Evolutionary conservation across 2,888 invertebrate genomes (phyloP).

Genomic region (Pristionchus exspectatus): DNA sequence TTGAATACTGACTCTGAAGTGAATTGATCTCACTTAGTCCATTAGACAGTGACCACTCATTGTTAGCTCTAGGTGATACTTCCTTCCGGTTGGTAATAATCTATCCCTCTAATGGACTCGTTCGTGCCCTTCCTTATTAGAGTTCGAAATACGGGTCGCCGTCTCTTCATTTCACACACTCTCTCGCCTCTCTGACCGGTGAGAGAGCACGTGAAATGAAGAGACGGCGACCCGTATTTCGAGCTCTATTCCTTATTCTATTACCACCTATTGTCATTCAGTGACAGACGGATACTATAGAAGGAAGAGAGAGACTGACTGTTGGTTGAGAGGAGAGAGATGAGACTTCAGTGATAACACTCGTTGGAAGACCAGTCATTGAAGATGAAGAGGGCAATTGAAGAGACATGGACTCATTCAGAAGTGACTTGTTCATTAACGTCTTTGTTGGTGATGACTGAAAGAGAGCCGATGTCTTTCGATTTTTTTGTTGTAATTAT

Average conservation of each 20-base stretch:
- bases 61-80: background rate
- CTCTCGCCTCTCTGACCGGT: too few species aligned
- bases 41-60: background rate
- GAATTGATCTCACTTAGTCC: background rate
- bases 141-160: too few species aligned
- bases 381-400: conserved; percentile 1
- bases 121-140: background rate
- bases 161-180: too few species aligned
- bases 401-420: conserved; percentile 31
- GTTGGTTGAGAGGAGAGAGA: conserved; percentile 53
- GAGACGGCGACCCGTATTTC: too few species aligned
- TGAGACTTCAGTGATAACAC: conserved; percentile 67
- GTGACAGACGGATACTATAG: background rate
- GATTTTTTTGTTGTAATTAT: background rate
- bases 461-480: background rate
- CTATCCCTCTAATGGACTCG: background rate
- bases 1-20: conserved; percentile 34
- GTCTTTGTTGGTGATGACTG: background rate
- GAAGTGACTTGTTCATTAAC: background rate
- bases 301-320: conserved; percentile 13
- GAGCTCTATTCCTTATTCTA: too few species aligned
- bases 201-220: too few species aligned
- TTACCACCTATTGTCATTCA: background rate
- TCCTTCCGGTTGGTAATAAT: conserved; percentile 4
- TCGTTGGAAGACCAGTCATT: conserved; percentile 60